Evolutionary conservation across 2,113 vertebrate genomes (phyloP), one percentile per base, ranked within the genome.

Genomic region (Nerophis ophidion): DNA sequence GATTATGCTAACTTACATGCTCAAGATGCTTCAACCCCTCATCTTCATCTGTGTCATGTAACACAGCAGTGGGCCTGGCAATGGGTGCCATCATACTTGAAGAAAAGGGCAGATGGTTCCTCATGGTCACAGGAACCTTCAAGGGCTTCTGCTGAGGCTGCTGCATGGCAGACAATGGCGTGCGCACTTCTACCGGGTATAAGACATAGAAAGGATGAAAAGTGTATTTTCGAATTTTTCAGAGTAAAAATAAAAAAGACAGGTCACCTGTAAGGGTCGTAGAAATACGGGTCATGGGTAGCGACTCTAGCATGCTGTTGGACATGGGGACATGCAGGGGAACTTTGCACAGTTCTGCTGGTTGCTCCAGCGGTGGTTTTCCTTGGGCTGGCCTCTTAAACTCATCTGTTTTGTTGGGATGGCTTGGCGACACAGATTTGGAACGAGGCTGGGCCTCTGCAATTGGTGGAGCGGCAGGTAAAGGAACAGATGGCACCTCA

Each of bases 21-120:
- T 99, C 96, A 87, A 99, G 91, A 79, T 98, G 94, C 85, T 97
- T 97, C 60, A 99, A 91, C 63, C 97, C 93, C 76, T 98, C 96
- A 64, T 99, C 96, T 81, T 99, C 97, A 87, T 99, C 96, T 38
- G 92, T 84, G 64, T 97, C 93, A 33, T 92, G 85, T 13, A 66
- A 68, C 57, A 83, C 33, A 64, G 61, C 19, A 17, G 69, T 64
- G 36, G 83, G 72, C 65, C 85, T 75, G 52, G 82, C 55, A 33
- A 88, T 81, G 34, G 81, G 72, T 51, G 82, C 69, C 60, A 89
- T 63, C 47, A 87, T 66, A 78, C n/a, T 84, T 15, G 86, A 80
- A 42, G 85, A 46, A 63, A 84, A 89, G 46, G 85, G 52, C 50
- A 88, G 66, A 36, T 71, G 57, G 57, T 82, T 75, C 36, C 80